Conservation (phyloP, 2,888 invertebrate species). For the Watsonalla binaria region DNA sequence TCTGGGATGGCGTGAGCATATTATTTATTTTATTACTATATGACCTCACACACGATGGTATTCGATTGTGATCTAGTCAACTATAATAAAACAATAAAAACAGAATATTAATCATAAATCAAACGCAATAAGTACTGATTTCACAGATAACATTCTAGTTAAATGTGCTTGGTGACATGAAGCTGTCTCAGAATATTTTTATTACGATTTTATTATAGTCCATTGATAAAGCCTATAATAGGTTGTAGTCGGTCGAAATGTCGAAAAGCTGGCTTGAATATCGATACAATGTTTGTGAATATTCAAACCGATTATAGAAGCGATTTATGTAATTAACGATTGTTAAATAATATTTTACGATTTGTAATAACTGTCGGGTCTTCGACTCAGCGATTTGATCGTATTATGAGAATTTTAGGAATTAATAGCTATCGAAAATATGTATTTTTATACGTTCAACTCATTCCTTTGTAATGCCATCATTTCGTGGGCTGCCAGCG, state of each 20-base stretch:
- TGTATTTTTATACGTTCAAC: no score
- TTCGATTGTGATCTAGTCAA: not conserved
- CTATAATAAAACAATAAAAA: slow-evolving; percentile 35
- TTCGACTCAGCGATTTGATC: not conserved
- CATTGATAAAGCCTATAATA: slow-evolving; percentile 1
- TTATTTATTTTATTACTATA: no score
- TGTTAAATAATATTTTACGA: slow-evolving; percentile 1
- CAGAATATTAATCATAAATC: slow-evolving; percentile 27
- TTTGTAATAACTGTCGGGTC: not conserved
- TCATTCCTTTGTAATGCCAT: no score
- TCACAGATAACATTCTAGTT: slow-evolving; percentile 23
- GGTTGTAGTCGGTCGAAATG: not conserved
- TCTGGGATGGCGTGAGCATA: no score
- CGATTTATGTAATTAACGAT: slow-evolving; percentile 4
- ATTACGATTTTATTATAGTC: slow-evolving; percentile 32
- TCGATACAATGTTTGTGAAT: slow-evolving; percentile 8
- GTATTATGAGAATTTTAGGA: not conserved
- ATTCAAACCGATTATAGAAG: not conserved
- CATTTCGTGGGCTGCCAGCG: no score
- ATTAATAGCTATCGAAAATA: not conserved
- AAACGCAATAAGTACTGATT: slow-evolving; percentile 31
- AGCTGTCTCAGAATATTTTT: slow-evolving; percentile 36
- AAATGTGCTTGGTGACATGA: slow-evolving; percentile 19
- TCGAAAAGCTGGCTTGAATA: slow-evolving; percentile 6
- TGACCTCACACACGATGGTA: no score